Base-by-base conservation (phyloP, 2,113 vertebrate genomes). In the Phrynocephalus versicolor region DNA sequence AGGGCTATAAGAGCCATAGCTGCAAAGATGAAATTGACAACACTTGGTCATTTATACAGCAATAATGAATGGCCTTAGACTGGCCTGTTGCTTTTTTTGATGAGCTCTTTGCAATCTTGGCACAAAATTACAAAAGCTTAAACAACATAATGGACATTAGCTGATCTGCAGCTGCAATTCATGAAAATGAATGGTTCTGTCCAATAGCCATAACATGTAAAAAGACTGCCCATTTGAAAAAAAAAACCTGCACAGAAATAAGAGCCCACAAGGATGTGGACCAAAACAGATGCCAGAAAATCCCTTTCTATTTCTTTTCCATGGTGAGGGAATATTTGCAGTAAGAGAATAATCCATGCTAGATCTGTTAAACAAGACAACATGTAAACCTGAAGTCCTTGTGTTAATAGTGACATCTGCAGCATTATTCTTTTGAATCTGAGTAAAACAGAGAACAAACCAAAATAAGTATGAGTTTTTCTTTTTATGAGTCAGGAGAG, bases 301-400 rank as follows among this genome's bases (percentile, higher is more conserved):
- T 41, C 45, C 57, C 19, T 64, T 58, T 85, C 10, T 33, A 0
- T 39, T 76, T 62, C 37, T 33, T 33, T 65, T 25, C 35, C 41
- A 64, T 81, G 72, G 55, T 57, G 83, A 35, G 57, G 45, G 60
- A 1, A 0, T 78, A 58, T 83, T 79, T 82, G 83, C 27, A 81
- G 25, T 27, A 71, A 82, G 76, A 16, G 70, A 57, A 79, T 60
- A 89, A 74, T 39, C 70, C 78, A 78, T 39, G 88, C 81, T 7
- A 57, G 41, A 83, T 75, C 70, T 88, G 74, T 74, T 79, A 85
- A 82, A n/a, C 18, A 64, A 23, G 70, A 79, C 81, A 84, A 25
- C 83, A 86, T 69, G 78, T 64, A 67, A 73, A 62, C 83, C 35
- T 90, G 84, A 88, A 55, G 60, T 64, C 37, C 69, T 69, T 77